Evolutionary conservation across 2,797 vertebrate genomes (phyloP), one percentile per base, ranked within the genome.

Genomic region (Pagetopsis macropterus): DNA sequence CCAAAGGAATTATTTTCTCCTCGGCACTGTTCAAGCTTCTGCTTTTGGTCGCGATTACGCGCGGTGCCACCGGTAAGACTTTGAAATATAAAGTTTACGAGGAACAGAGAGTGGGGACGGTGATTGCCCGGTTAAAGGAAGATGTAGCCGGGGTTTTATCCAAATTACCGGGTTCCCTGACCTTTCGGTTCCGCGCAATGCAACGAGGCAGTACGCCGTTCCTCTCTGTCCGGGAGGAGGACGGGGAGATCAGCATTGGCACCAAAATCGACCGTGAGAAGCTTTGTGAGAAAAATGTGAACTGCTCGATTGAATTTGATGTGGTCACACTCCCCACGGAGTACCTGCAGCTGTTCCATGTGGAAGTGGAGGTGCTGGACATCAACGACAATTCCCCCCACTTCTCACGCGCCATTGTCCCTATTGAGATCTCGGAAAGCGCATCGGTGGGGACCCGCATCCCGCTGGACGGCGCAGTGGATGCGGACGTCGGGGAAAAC

Each of bases 311-410:
- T 14, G 97, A 98, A 89, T 99, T 99, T 72, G 97, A 99, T 50
- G 98, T 99, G 87, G 95, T 99, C 79, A 99, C 97, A 1, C 93
- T 99, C 9, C 98, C 98, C 2, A 98, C 97, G 1, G 97, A 99
- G 59, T 95, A 97, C 83, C 93, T 99, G 85, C 97, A 98, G 94
- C 94, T 99, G 5, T 97, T 99, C 85, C 98, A 98, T 17, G 94
- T 99, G 21, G 96, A 98, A 75, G 97, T 99, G 17, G 97, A 99
- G 59, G 96, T 99, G 79, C 83, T 99, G 93, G 98, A 99, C 86
- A 97, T 99, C 16, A 99, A 99, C 65, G 98, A 99, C 89, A 97
- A 99, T 91, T 93, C 97, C 0, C 98, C 98, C 7, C 96, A 96
- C 84, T 99, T 99, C 81, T 93, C 98, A 14, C 94, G 97, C 62